Conservation (phyloP, 2,888 invertebrate genomes). For the Caenorhabditis japonica region DNA sequence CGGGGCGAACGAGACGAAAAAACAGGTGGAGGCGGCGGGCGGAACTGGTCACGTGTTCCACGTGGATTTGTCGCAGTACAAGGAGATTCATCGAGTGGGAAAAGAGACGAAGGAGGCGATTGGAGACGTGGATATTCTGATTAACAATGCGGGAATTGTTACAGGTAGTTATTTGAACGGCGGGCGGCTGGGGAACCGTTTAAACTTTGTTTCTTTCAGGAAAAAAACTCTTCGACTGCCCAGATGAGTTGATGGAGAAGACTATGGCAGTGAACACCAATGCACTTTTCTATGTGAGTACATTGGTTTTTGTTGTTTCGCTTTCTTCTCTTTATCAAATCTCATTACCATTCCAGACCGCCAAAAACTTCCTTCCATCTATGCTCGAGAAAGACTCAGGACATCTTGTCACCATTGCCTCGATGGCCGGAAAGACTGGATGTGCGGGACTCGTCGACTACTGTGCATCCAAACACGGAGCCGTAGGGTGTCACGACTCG, state of each 20-base stretch:
- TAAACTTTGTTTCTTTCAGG: conserved; percentile 79
- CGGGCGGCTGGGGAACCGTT: no score
- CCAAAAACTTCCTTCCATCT: conserved; percentile 85
- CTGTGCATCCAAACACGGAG: conserved; percentile 93
- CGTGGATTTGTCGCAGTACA: conserved; percentile 86
- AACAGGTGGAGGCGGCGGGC: conserved; percentile 80
- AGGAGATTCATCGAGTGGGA: conserved; percentile 83
- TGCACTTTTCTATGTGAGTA: conserved; percentile 90
- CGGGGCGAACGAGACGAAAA: conserved; percentile 87
- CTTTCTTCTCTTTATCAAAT: background rate
- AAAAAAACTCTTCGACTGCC: conserved; percentile 85
- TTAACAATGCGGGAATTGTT: conserved; percentile 93
- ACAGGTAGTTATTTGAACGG: conserved; percentile 77
- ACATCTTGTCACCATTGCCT: conserved; percentile 91
- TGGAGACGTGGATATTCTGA: conserved; percentile 86
- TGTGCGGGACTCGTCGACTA: conserved; percentile 84
- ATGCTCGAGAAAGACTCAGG: conserved; percentile 91
- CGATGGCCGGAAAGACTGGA: conserved; percentile 87
- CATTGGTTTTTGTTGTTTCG: no score
- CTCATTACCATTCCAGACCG: conserved; percentile 83
- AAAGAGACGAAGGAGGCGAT: conserved; percentile 81
- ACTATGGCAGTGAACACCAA: conserved; percentile 91
- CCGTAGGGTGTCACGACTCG: conserved; percentile 92
- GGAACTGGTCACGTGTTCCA: conserved; percentile 84
- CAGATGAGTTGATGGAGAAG: conserved; percentile 87